These are phyloP conservation scores for Rhea pennata DNA, from an alignment of 2,113 vertebrate species.

Conservation along the genomic window DNA sequence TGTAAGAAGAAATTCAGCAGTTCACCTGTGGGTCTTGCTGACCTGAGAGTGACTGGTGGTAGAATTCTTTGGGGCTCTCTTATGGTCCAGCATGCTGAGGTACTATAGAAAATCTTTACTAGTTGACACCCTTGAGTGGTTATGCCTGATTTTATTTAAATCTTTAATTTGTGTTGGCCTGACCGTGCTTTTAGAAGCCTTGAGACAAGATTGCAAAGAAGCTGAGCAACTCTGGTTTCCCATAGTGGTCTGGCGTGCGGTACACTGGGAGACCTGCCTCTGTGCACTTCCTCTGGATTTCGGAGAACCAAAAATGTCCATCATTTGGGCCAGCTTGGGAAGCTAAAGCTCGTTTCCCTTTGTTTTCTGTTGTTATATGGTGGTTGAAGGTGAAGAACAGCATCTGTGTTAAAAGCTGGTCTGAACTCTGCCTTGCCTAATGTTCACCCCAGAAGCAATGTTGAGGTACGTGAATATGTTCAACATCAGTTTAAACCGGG, in stretches of 20 bases:
- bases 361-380: fast-evolving
- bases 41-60: fast-evolving
- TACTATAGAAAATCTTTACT: neutral
- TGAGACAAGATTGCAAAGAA: neutral
- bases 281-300: neutral
- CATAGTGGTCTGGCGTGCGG: neutral
- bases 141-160: neutral
- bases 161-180: neutral
- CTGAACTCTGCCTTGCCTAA: neutral
- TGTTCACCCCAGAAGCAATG: neutral
- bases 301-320: neutral
- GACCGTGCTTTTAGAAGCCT: neutral
- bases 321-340: neutral
- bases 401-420: neutral
- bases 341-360: neutral
- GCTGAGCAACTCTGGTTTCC: neutral
- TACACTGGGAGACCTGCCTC: fast-evolving
- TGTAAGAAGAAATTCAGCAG: neutral
- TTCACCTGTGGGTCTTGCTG: fast-evolving
- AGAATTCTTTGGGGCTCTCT: neutral
- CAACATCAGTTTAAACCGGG: neutral
- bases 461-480: neutral
- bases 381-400: neutral
- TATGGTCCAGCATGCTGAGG: neutral
- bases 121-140: fast-evolving